Evolutionary conservation across 2,888 invertebrate species (phyloP).

Genomic region (Ennomos fuscantarius): DNA sequence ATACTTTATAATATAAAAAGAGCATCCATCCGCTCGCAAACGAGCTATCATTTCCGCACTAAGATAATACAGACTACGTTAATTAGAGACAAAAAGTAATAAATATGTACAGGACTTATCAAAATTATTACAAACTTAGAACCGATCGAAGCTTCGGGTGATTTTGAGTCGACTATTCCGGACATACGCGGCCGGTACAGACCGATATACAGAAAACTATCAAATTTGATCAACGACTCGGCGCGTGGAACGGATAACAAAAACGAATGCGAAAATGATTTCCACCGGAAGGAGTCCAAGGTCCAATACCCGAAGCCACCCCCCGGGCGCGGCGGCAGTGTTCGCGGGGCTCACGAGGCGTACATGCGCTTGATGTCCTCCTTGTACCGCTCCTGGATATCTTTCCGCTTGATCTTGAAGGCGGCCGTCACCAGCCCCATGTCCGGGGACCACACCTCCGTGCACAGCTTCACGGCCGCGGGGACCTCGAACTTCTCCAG

Average conservation of each 20-base stretch:
- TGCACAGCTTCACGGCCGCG: conserved; percentile 93
- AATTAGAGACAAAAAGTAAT: conserved; percentile 52
- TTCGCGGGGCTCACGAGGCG: conserved; percentile 89
- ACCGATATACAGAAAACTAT: conserved; percentile 22
- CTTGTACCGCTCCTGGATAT: conserved; percentile 97
- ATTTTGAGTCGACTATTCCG: conserved; percentile 3
- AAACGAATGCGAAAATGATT: too few species aligned
- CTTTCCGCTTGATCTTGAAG: conserved; percentile 98
- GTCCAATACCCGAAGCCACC: too few species aligned
- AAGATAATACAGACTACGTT: conserved; percentile 52
- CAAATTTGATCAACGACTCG: not conserved
- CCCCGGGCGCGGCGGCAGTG: conserved; percentile 3
- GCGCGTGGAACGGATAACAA: too few species aligned
- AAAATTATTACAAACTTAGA: conserved; percentile 35
- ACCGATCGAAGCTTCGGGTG: conserved; percentile 27
- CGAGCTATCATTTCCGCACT: conserved; percentile 39
- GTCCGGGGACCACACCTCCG: conserved; percentile 98
- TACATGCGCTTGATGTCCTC: conserved; percentile 97
- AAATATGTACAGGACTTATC: conserved; percentile 61
- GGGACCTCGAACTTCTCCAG: conserved; percentile 97
- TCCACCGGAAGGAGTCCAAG: too few species aligned
- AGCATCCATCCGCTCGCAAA: conserved; percentile 33
- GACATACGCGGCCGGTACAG: conserved; percentile 17
- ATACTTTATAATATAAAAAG: conserved; percentile 35
- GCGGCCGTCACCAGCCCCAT: conserved; percentile 99